Percentiles rank a stretch among this genome's conserved stretches.
Evolutionary conservation across 2,888 invertebrate species (phyloP).

Genomic region (Caenorhabditis zanzibari): DNA sequence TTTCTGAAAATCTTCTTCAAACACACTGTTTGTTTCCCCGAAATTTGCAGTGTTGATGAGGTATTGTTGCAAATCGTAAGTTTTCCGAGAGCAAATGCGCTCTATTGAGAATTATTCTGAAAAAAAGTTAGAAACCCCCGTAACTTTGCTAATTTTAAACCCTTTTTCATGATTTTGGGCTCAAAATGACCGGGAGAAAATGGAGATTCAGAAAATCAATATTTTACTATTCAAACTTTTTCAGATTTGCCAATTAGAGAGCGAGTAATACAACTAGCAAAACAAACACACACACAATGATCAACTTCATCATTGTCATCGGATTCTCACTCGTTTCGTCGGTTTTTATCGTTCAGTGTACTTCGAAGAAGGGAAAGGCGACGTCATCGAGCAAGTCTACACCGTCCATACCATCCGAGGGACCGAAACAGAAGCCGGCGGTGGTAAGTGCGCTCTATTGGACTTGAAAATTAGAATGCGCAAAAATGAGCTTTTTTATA

Average conservation of each 20-base stretch:
- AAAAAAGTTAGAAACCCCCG: background rate
- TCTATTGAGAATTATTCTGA: background rate
- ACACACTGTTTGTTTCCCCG: background rate
- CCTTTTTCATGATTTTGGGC: background rate
- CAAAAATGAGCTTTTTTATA: too few relatives aligned
- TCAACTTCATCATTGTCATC: conserved; percentile 12
- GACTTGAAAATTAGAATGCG: background rate
- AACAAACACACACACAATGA: conserved; percentile 1
- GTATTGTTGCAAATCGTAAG: conserved; percentile 23
- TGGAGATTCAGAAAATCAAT: background rate
- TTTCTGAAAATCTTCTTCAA: background rate
- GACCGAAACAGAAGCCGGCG: background rate
- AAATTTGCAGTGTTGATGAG: conserved; percentile 1
- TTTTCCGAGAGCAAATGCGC: background rate
- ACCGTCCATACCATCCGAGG: background rate
- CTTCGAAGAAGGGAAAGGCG: background rate
- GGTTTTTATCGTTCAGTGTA: background rate
- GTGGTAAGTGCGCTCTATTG: conserved; percentile 5
- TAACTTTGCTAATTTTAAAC: too few relatives aligned
- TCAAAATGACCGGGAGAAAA: background rate
- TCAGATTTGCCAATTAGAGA: conserved; percentile 17
- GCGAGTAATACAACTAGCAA: conserved; percentile 16
- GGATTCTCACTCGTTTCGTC: background rate
- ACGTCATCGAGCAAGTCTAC: background rate
- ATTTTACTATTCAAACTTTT: too few relatives aligned